Evolutionary conservation across 2,797 vertebrate genomes (phyloP).

Genomic region (Hydrophis major): DNA sequence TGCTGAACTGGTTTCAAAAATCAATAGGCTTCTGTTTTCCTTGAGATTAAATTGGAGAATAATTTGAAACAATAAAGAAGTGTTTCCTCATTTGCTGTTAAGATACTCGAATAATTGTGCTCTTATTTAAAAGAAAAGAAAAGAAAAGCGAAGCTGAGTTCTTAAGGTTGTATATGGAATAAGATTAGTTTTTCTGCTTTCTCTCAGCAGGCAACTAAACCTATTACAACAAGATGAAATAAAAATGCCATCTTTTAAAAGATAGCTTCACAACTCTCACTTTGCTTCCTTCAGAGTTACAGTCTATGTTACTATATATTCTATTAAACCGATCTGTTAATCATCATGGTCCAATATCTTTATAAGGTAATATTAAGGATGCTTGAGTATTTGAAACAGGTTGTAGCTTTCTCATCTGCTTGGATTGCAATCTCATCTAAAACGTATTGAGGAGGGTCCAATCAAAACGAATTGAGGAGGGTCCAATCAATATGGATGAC

Average conservation of each 20-base stretch:
- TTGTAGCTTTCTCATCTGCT: not conserved
- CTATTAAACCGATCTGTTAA: constrained; percentile 16
- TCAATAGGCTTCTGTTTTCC: constrained; percentile 14
- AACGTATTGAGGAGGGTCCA: not conserved
- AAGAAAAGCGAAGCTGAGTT: not conserved
- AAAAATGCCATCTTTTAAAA: constrained; percentile 26
- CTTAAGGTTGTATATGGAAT: constrained; percentile 15
- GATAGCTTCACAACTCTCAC: constrained; percentile 25
- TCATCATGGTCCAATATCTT: constrained; percentile 12
- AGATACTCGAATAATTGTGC: constrained; percentile 25
- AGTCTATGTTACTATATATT: constrained; percentile 7
- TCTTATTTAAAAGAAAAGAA: not conserved
- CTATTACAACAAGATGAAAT: constrained; percentile 22
- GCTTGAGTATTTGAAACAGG: not conserved
- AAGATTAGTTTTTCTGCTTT: constrained; percentile 10
- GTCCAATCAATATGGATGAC: not conserved
- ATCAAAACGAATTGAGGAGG: not conserved
- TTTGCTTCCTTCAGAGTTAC: constrained; percentile 14
- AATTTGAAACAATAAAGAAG: constrained; percentile 12
- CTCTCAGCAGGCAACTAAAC: constrained; percentile 12
- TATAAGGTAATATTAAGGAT: not conserved
- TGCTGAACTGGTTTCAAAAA: not conserved
- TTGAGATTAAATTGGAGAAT: constrained; percentile 11
- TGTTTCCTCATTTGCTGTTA: not conserved
- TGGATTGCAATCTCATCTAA: not conserved